Evolutionary conservation across 2,888 invertebrate species (phyloP).

Genomic region (Pycnomerus fuliginosus): DNA sequence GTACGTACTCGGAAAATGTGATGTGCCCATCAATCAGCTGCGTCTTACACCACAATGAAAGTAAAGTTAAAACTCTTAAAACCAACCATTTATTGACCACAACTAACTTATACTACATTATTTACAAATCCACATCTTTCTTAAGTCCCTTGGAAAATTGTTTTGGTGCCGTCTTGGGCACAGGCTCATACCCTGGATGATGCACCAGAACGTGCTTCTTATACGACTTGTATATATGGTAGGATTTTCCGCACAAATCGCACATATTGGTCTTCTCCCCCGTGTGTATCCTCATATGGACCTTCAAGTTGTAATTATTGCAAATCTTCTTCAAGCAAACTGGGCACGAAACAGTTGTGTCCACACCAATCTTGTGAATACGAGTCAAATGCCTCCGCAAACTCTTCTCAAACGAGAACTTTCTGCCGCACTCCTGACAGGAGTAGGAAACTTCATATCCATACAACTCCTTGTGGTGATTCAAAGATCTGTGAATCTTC

Average conservation of each 20-base stretch:
- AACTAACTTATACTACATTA: too few relatives aligned
- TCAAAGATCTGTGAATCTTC: slow-evolving; percentile 55
- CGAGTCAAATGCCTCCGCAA: slow-evolving; percentile 41
- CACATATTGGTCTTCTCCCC: slow-evolving; percentile 42
- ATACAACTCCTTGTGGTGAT: slow-evolving; percentile 42
- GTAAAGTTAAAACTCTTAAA: too few relatives aligned
- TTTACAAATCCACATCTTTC: too few relatives aligned
- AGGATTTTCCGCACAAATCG: slow-evolving; percentile 40
- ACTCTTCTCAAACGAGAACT: slow-evolving; percentile 43
- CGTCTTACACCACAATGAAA: too few relatives aligned
- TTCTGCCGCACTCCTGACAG: slow-evolving; percentile 40
- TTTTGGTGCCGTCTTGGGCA: slow-evolving; percentile 7
- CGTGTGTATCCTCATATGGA: slow-evolving; percentile 44
- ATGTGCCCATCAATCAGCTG: too few relatives aligned
- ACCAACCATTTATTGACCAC: too few relatives aligned
- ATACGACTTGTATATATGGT: slow-evolving; percentile 36
- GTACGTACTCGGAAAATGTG: too few relatives aligned
- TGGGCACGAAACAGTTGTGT: slow-evolving; percentile 34
- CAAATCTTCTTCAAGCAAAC: slow-evolving; percentile 41
- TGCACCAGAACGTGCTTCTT: slow-evolving; percentile 33
- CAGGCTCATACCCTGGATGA: slow-evolving; percentile 5
- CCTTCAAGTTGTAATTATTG: slow-evolving; percentile 43
- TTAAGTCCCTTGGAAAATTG: too few relatives aligned
- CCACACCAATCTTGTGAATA: slow-evolving; percentile 42
- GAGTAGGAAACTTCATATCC: slow-evolving; percentile 38